Conservation (phyloP, 2,888 invertebrate genomes). For the Elgonia sp. region DNA sequence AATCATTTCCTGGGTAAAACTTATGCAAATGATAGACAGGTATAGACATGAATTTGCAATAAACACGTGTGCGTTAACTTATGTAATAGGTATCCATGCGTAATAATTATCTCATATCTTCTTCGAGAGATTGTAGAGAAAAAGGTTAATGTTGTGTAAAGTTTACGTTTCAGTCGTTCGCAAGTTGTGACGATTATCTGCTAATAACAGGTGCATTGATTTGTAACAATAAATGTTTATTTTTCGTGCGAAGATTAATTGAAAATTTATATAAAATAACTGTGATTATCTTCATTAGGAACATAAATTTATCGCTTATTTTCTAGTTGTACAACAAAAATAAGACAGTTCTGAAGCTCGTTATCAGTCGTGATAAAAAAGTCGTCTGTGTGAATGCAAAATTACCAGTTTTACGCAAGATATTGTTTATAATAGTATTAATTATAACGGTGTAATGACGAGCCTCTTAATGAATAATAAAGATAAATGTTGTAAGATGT, state of each 20-base stretch:
- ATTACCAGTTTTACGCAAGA: constrained; percentile 20
- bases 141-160: no score
- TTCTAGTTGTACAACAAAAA: not conserved
- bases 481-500: constrained; percentile 35
- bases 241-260: no score
- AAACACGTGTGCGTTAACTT: no score
- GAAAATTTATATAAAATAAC: no score
- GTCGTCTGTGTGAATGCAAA: not conserved
- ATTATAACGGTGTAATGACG: constrained; percentile 35
- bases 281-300: no score
- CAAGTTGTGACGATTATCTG: constrained; percentile 13
- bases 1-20: no score
- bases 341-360: not conserved
- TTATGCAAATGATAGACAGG: no score
- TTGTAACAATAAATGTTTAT: constrained; percentile 1
- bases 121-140: no score
- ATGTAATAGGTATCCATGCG: no score
- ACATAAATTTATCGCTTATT: not conserved
- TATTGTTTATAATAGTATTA: constrained; percentile 37
- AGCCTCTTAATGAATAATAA: constrained; percentile 52
- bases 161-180: no score
- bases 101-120: no score
- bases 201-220: not conserved
- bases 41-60: no score
- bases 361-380: constrained; percentile 31